A percentile compares a stretch with the other conserved stretches of the same genome.
Evolutionary conservation across 2,797 vertebrate species (phyloP).

Genomic region (Rhynchonycteris naso): DNA sequence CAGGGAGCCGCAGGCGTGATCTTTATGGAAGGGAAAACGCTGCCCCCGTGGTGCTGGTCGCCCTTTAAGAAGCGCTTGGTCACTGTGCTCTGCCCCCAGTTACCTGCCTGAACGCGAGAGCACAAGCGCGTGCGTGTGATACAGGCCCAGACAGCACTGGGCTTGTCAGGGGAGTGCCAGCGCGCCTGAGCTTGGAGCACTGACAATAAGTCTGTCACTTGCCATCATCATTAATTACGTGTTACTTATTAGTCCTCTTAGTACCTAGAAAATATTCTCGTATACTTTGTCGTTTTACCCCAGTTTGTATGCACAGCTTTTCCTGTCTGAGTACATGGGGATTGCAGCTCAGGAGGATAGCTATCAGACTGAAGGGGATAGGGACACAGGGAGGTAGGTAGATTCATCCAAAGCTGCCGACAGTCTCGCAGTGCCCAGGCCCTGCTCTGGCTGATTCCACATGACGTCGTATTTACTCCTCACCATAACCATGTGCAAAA

Average conservation of each 20-base stretch:
- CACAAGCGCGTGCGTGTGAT: background rate
- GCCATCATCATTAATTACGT: accelerated
- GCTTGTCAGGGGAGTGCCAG: background rate
- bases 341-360: background rate
- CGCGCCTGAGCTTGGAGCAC: background rate
- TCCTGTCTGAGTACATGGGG: background rate
- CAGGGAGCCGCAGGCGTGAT: background rate
- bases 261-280: background rate
- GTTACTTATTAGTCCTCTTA: background rate
- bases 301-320: background rate
- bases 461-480: background rate
- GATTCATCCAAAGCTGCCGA: accelerated
- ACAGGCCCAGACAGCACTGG: background rate
- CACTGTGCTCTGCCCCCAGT: background rate
- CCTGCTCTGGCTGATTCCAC: background rate
- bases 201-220: background rate
- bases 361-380: too few species aligned
- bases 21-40: background rate
- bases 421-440: background rate
- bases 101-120: background rate
- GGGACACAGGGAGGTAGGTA: background rate
- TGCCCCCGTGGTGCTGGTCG: background rate
- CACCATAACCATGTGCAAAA: accelerated
- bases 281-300: accelerated
- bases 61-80: background rate